Base-by-base conservation (phyloP, 2,888 invertebrate species). In the Diloba caeruleocephala region DNA sequence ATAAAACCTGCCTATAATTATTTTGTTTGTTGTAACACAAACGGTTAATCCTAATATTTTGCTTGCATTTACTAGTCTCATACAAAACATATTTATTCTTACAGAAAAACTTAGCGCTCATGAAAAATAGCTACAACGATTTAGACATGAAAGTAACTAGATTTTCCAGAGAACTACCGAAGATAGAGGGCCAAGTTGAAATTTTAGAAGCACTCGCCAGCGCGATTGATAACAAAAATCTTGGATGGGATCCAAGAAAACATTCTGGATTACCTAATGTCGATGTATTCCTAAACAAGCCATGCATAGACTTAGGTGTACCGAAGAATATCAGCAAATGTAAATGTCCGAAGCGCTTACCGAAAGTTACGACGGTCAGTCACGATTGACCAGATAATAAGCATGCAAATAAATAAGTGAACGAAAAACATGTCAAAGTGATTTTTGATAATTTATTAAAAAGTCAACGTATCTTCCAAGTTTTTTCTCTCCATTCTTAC, bases 131-230 rank as follows among this genome's bases (percentile, higher is more conserved):
- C 31, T 92, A 92, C 55, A 45, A 73, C 0, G 79, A 85, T 26
- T 70, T 92, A 44, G 89, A 92, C 72, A 49, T 56, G 12, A 81
- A 85, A 53, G 78, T 92, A 21, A 59, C 73, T 0, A 80, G 72
- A 36, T 78, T 88, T 46, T 82, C 90, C 0, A 64, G 80, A 46
- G 87, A 89, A 36, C 48, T 92, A 6, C 90, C 91, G 0, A 92
- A 85, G 56, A 68, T 92, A 6, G 88, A 90, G 78, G 85, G 87
- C 0, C 89, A 92, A 74, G 71, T 92, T 1, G 84, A 86, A 51
- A 74, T 88, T 7, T 71, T 92, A 42, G 89, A 89, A 70, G 73
- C 82, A 1, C 52, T 92, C 13, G 82, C 89, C 0, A 78, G 68
- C 26, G 79, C 74, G 5, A 50, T 87, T 9, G 82, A 85, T 3